Percentiles rank a stretch among this genome's conserved stretches.
Evolutionary conservation across 2,797 vertebrate species (phyloP).

Genomic region (Tokudaia tokunoshimensis): DNA sequence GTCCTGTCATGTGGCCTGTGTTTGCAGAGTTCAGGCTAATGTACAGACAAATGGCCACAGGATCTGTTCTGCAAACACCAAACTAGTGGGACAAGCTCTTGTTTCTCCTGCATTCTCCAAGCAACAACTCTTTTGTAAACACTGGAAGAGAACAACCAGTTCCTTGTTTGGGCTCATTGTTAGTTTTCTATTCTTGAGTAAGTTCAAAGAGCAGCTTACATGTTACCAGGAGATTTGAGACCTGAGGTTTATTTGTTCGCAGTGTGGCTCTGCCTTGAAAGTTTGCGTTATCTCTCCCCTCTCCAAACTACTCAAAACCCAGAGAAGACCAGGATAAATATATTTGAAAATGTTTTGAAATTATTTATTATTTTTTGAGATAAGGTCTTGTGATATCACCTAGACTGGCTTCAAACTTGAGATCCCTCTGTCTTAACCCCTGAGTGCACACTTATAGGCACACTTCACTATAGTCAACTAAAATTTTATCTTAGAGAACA

Average conservation of each 20-base stretch:
- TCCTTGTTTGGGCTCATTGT: conserved; percentile 74
- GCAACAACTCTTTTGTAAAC: conserved; percentile 73
- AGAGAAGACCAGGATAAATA: conserved; percentile 22
- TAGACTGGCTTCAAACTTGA: neutral
- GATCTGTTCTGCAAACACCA: conserved; percentile 60
- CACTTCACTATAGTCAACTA: neutral
- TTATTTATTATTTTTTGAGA: neutral
- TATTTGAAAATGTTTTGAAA: neutral
- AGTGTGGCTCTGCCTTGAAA: conserved; percentile 32
- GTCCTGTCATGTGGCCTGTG: neutral
- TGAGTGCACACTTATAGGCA: neutral
- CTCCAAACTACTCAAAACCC: neutral
- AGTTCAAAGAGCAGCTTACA: conserved; percentile 60
- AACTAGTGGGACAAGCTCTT: neutral
- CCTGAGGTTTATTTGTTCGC: conserved; percentile 2
- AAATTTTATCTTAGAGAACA: neutral
- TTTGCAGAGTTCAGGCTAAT: conserved; percentile 45
- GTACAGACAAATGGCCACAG: neutral
- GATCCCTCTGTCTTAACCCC: neutral
- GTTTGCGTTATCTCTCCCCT: neutral
- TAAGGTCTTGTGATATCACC: neutral
- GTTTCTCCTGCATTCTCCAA: conserved; percentile 61
- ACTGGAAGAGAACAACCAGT: conserved; percentile 73
- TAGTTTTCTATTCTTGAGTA: conserved; percentile 65
- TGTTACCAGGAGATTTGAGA: conserved; percentile 15